These are phyloP conservation scores for Morus bassanus DNA, from an alignment of 2,797 vertebrate genomes.

Conservation along the genomic window DNA sequence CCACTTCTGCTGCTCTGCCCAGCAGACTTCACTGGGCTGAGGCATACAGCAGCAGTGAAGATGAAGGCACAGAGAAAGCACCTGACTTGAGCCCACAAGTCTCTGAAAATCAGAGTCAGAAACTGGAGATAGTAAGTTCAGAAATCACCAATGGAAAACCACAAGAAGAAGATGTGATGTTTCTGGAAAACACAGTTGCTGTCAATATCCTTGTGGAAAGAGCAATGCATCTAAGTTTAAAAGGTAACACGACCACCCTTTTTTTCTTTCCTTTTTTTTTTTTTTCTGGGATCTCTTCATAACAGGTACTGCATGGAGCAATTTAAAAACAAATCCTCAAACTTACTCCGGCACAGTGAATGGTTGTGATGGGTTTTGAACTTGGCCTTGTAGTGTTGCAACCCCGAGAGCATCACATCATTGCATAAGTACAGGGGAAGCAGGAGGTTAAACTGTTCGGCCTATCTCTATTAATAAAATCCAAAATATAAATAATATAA, in stretches of 20 bases:
- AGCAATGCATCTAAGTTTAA: conserved; percentile 93
- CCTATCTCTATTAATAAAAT: neutral
- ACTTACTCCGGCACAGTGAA: neutral
- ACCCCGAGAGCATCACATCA: rapidly evolving
- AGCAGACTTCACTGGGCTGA: conserved; percentile 21
- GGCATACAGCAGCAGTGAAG: conserved; percentile 72
- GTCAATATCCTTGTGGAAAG: conserved; percentile 86
- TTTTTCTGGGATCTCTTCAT: neutral
- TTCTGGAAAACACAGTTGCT: conserved; percentile 79
- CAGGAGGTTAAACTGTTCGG: neutral
- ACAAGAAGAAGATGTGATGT: neutral
- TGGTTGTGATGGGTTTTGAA: neutral
- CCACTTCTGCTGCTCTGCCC: neutral
- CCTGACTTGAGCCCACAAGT: neutral
- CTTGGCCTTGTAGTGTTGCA: neutral
- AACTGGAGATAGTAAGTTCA: rapidly evolving
- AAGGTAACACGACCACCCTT: conserved; percentile 74
- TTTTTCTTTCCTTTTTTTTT: neutral
- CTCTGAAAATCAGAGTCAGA: neutral
- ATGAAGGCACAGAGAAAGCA: neutral
- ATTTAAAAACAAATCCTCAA: neutral
- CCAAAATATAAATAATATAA: neutral
- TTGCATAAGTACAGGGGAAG: neutral
- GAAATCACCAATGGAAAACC: neutral
- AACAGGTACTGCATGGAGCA: neutral